Conservation (phyloP, 2,113 vertebrate genomes). For the Rafetus swinhoei region DNA sequence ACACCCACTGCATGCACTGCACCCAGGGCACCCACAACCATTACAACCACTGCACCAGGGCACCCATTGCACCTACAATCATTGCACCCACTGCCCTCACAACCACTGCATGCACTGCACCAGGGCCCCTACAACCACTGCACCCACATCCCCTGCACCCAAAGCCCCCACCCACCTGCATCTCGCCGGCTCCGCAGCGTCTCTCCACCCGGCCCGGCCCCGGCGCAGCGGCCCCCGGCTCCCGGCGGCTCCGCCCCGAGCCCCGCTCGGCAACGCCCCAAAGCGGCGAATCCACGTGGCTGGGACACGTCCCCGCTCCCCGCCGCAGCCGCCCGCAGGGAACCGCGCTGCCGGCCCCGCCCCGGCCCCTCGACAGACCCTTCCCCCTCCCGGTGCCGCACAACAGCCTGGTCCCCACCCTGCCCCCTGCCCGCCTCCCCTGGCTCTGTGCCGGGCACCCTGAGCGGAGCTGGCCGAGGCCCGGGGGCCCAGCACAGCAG, state of each 20-base stretch:
- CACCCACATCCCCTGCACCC: neutral
- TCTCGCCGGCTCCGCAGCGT: neutral
- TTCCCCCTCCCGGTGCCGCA: too few species aligned
- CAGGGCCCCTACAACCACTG: neutral
- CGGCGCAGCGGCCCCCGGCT: too few species aligned
- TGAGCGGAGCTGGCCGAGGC: too few species aligned
- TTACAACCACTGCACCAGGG: neutral
- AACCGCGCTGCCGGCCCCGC: too few species aligned
- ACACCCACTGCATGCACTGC: neutral
- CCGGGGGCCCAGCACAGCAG: too few species aligned
- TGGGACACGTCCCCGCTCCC: neutral
- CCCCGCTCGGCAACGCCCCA: neutral
- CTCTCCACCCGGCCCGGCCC: neutral
- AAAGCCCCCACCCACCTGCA: neutral
- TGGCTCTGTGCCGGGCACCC: too few species aligned
- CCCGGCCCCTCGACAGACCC: too few species aligned
- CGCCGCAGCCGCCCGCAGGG: neutral
- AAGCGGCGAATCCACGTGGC: neutral
- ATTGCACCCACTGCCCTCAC: too few species aligned
- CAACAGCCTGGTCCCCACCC: too few species aligned
- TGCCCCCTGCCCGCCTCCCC: too few species aligned
- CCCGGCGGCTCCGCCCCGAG: slow-evolving; percentile 19
- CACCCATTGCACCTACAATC: neutral
- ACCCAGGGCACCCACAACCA: neutral
- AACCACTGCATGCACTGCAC: neutral